Evolutionary conservation across 1,140 invertebrate genomes (phyloP).

Genomic region (Diuraphis noxia): DNA sequence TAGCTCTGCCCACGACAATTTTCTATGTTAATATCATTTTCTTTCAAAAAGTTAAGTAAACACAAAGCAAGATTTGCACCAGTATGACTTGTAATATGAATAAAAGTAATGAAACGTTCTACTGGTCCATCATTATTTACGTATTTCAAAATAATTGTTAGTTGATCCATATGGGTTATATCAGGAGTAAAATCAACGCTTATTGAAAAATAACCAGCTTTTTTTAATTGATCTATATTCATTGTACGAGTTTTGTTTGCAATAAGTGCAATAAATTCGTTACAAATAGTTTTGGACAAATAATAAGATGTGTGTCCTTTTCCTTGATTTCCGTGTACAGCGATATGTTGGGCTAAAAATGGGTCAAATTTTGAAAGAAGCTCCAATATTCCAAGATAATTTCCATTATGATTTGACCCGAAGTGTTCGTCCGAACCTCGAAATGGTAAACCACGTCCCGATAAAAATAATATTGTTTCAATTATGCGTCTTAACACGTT

Average conservation of each 20-base stretch:
- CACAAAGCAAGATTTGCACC: conserved; percentile 4
- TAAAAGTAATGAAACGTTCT: conserved; percentile 40
- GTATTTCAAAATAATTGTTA: conserved; percentile 30
- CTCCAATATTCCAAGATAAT: conserved; percentile 55
- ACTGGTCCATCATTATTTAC: conserved; percentile 18
- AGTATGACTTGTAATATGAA: conserved; percentile 6
- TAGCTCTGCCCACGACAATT: conserved; percentile 57
- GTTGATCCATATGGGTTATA: conserved; percentile 49
- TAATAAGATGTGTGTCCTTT: background rate
- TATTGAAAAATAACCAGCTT: conserved; percentile 21
- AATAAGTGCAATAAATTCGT: conserved; percentile 59
- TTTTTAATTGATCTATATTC: conserved; percentile 25
- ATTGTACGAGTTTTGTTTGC: background rate
- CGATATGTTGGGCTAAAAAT: conserved; percentile 55
- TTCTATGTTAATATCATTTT: conserved; percentile 43
- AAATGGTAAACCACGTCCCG: background rate
- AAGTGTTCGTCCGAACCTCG: conserved; percentile 19
- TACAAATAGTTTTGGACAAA: conserved; percentile 57
- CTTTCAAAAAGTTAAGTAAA: conserved; percentile 4
- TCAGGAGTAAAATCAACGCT: conserved; percentile 45
- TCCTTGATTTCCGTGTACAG: background rate
- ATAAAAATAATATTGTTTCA: conserved; percentile 11
- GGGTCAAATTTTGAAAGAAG: conserved; percentile 56
- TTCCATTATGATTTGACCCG: conserved; percentile 5
- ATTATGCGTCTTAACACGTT: background rate